These are phyloP conservation scores for Octomys mimax DNA, from an alignment of 2,797 vertebrate species.

Conservation along the genomic window DNA sequence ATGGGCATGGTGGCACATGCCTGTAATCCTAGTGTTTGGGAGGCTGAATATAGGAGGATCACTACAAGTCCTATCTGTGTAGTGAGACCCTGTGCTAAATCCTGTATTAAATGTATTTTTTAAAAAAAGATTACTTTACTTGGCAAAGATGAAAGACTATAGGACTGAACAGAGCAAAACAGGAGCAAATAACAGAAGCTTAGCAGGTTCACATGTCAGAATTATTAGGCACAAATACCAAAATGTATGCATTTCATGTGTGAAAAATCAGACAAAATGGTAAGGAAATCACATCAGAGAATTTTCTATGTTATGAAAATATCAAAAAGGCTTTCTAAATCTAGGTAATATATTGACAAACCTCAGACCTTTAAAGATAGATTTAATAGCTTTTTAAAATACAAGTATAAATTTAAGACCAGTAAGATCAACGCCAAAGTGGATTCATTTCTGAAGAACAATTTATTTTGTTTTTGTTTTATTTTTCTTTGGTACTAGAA, in stretches of 20 bases:
- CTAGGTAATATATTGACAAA: not conserved
- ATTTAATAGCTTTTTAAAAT: constrained; percentile 2
- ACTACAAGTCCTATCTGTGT: too few relatives aligned
- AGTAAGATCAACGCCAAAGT: not conserved
- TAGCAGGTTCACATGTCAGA: not conserved
- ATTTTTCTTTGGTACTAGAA: too few relatives aligned
- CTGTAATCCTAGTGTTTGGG: too few relatives aligned
- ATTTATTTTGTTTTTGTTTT: too few relatives aligned
- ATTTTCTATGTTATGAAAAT: not conserved
- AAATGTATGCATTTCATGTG: not conserved
- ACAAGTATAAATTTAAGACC: not conserved
- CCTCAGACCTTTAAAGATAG: not conserved
- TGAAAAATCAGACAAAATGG: not conserved
- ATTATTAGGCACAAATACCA: not conserved
- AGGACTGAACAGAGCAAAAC: not conserved
- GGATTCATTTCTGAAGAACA: not conserved
- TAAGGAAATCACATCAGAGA: not conserved
- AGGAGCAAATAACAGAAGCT: fast-evolving
- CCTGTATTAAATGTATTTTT: too few relatives aligned
- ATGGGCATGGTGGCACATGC: too few relatives aligned
- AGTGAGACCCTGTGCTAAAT: too few relatives aligned
- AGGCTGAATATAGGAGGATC: too few relatives aligned
- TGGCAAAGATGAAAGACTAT: not conserved
- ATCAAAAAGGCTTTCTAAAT: not conserved
- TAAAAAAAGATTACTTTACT: not conserved